Base-by-base conservation (phyloP, 1,140 invertebrate species). In the Saccostrea glomerata region DNA sequence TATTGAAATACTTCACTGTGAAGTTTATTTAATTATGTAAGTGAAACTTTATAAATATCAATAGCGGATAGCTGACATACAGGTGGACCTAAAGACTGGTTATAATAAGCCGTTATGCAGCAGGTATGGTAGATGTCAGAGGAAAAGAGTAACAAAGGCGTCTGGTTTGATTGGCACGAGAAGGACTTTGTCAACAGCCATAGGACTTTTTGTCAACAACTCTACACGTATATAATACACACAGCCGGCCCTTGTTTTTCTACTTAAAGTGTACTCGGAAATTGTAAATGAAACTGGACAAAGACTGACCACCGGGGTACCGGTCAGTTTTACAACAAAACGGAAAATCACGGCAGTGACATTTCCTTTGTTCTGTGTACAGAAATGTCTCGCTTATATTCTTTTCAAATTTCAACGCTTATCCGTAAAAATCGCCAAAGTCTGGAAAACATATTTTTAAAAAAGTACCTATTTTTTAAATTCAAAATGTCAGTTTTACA, bases 1-100 rank as follows among this genome's bases (percentile, higher is more conserved):
- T 77, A 77, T 77, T 77, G 70, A 77, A 77, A 77, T 77, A 77
- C 25, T 77, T 77, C 70, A 25, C 70, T 77, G 70, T 77, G 70
- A 77, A 77, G 25, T 77, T 77, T 77, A 77, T 77, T 77, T 77
- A 77, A 77, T 77, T 77, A 77, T 77, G 70, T 77, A 77, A 77
- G 70, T 77, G 70, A 77, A 77, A 77, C 70, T 77, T 77, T 77
- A 77, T 77, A 77, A 77, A 77, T 77, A 77, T 77, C 23, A 77
- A 77, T 15, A 40, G 23, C 30, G 12, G 12, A 77, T 25, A 11
- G 13, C 13, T 36, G 30, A 36, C 23, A 77, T 17, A 25, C 70
- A 77, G 70, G 70, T 77, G 70, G 70, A 36, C 70, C 2, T 25
- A 15, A 11, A 30, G 15, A 0, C 70, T 30, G 70, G 70, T 77